Conservation (phyloP, 2,888 invertebrate genomes). For the Parnassius mnemosyne region DNA sequence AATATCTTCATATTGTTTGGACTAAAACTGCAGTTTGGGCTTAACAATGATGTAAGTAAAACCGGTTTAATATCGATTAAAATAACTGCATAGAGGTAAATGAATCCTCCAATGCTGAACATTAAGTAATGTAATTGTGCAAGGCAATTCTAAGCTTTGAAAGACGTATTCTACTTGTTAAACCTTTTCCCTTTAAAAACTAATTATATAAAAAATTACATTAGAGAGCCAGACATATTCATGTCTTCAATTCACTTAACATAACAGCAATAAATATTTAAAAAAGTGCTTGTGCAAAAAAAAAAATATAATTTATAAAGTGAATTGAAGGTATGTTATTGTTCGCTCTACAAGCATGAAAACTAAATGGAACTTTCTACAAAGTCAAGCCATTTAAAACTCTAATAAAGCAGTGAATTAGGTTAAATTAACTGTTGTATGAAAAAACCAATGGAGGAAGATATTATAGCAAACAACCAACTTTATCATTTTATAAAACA, state of each 20-base stretch:
- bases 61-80: too few species aligned
- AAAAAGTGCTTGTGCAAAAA: constrained; percentile 49
- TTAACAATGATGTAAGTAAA: too few species aligned
- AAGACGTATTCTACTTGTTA: too few species aligned
- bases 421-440: too few species aligned
- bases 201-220: constrained; percentile 8
- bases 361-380: constrained; percentile 53
- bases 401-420: constrained; percentile 46
- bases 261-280: constrained; percentile 28
- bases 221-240: constrained; percentile 76
- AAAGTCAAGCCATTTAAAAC: constrained; percentile 45
- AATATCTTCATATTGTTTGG: too few species aligned
- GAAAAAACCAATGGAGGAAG: too few species aligned
- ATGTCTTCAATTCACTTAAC: constrained; percentile 74
- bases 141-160: too few species aligned
- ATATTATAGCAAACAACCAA: too few species aligned
- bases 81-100: too few species aligned
- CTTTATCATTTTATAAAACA: constrained; percentile 5
- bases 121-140: too few species aligned
- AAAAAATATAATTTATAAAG: constrained; percentile 45
- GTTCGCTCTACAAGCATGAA: constrained; percentile 76
- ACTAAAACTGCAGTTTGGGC: too few species aligned
- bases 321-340: constrained; percentile 77
- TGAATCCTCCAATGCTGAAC: too few species aligned
- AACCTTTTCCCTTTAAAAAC: not conserved